phyloP scores from a whole-genome alignment of 2,888 invertebrate species.

The Eristalis intricaria region DNA sequence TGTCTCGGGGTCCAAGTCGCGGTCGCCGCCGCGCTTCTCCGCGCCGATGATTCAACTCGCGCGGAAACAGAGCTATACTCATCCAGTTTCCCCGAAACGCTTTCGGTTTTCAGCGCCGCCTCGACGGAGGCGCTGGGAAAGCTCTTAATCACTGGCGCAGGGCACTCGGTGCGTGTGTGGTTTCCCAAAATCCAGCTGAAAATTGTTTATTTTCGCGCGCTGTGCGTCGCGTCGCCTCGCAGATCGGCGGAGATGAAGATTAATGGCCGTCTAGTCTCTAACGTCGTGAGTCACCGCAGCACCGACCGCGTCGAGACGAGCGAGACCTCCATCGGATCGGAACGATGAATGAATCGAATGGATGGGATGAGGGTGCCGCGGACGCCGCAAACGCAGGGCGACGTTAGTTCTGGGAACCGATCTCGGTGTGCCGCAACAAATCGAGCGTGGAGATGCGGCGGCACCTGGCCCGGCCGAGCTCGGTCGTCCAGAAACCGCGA shows the following conservation, averaged over 20 bases:
- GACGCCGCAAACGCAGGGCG: background rate
- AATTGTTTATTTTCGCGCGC: constrained; percentile 3
- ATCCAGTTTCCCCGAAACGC: constrained; percentile 35
- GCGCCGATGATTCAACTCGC: constrained; percentile 49
- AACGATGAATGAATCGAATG: constrained; percentile 32
- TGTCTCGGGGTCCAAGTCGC: constrained; percentile 8
- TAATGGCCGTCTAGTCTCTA: constrained; percentile 24
- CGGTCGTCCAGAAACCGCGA: constrained; percentile 13
- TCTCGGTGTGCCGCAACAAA: constrained; percentile 30
- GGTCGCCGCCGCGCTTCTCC: constrained; percentile 6
- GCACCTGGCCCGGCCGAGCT: constrained; percentile 48
- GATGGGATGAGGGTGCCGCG: constrained; percentile 21
- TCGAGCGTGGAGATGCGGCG: constrained; percentile 47
- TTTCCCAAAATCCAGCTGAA: constrained; percentile 49
- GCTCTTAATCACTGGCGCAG: constrained; percentile 38
- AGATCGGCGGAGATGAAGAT: constrained; percentile 18
- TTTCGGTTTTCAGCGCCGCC: constrained; percentile 25
- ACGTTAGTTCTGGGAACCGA: constrained; percentile 43
- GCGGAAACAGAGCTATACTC: constrained; percentile 24
- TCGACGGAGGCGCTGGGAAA: background rate
- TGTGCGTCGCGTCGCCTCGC: background rate
- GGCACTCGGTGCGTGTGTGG: constrained; percentile 24
- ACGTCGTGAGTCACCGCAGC: constrained; percentile 36
- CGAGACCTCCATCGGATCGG: constrained; percentile 12
- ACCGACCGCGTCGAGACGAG: background rate